Percentiles rank a stretch among this genome's conserved stretches.
These are phyloP conservation scores for Metalampra italica DNA, from an alignment of 2,888 invertebrate genomes.

Conservation along the genomic window DNA sequence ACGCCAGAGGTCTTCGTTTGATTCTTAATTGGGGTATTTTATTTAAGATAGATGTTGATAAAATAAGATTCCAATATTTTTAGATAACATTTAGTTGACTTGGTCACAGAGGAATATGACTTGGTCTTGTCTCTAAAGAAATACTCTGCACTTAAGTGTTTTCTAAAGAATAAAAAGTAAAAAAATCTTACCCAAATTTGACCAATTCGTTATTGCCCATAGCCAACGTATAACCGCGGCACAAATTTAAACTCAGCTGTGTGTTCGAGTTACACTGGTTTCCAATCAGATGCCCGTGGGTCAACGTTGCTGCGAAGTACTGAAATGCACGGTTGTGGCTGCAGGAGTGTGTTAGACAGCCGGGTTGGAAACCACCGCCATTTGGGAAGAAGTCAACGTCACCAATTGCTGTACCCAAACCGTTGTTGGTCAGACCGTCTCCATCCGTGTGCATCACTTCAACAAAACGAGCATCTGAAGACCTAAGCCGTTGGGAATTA, in stretches of 20 bases:
- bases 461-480: constrained; percentile 45
- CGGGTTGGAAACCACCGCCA: constrained; percentile 84
- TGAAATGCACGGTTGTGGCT: constrained; percentile 48
- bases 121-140: too few relatives aligned
- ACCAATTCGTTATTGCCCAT: constrained; percentile 36
- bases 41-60: too few relatives aligned
- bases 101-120: constrained; percentile 1
- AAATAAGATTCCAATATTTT: too few relatives aligned
- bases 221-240: constrained; percentile 28
- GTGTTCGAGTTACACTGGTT: constrained; percentile 27
- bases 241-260: constrained; percentile 35
- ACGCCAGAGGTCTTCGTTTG: too few relatives aligned
- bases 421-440: constrained; percentile 48
- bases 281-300: constrained; percentile 27
- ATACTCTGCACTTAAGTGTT: too few relatives aligned
- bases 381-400: constrained; percentile 94
- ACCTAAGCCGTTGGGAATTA: constrained; percentile 27
- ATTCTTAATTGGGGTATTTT: too few relatives aligned
- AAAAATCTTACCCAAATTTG: constrained; percentile 40
- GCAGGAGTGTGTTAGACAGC: constrained; percentile 42
- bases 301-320: constrained; percentile 40
- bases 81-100: constrained; percentile 3
- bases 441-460: constrained; percentile 60
- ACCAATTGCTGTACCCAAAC: constrained; percentile 86
- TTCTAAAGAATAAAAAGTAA: too few relatives aligned